Percentiles rank a stretch among this genome's conserved stretches.
Conservation (phyloP, 1,140 invertebrate species). For the Macrotrachela quadricornifera region DNA sequence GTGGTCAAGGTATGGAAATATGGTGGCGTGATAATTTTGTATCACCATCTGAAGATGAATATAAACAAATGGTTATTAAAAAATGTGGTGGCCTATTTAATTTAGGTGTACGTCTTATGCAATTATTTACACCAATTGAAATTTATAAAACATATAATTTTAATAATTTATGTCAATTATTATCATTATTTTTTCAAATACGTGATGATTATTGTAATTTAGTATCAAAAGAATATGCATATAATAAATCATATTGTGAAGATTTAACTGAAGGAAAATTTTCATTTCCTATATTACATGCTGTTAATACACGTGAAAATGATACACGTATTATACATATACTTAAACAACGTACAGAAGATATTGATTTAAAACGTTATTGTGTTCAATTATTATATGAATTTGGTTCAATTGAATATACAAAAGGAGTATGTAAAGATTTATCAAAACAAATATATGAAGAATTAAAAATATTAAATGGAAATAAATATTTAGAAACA, state of each 20-base stretch:
- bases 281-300: conserved; percentile 90
- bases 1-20: conserved; percentile 90
- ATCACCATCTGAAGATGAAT: conserved; percentile 76
- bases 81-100: conserved; percentile 84
- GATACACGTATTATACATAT: conserved; percentile 47
- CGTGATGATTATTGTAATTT: conserved; percentile 84
- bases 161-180: conserved; percentile 51
- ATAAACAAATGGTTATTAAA: conserved; percentile 69
- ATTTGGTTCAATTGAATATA: conserved; percentile 70
- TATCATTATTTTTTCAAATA: conserved; percentile 85
- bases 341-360: conserved; percentile 59
- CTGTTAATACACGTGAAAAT: too few relatives aligned
- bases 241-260: conserved; percentile 33
- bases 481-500: neutral
- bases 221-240: conserved; percentile 42
- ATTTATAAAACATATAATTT: conserved; percentile 41
- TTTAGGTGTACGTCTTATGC: conserved; percentile 74
- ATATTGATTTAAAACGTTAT: conserved; percentile 73
- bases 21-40: conserved; percentile 85
- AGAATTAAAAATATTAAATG: neutral
- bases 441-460: neutral
- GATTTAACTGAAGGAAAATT: too few relatives aligned
- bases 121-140: conserved; percentile 53
- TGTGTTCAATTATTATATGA: conserved; percentile 63
- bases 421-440: conserved; percentile 19